Base-by-base conservation (phyloP, 2,888 invertebrate species). In the Linnaemya vulpina region DNA sequence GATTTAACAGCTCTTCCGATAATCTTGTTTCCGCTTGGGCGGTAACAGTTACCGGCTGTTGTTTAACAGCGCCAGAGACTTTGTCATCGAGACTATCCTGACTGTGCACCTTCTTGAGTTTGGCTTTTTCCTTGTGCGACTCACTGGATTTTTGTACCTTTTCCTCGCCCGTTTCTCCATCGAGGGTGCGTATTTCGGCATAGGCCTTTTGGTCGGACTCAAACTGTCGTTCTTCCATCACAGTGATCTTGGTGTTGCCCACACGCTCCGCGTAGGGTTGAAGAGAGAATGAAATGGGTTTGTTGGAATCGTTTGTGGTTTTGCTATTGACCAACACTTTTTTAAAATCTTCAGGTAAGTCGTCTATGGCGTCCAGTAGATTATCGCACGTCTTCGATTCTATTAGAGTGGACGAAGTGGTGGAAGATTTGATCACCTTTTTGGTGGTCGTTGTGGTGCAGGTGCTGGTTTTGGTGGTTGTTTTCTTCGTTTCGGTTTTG, bases 41-140 rank as follows among this genome's bases (percentile, higher is more conserved):
- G 89, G 90, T 90, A 89, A 91, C 91, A 88, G 92, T 91, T 89
- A 91, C 89, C 89, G 91, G 91, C 20, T 73, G 53, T 55, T 68
- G 62, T 38, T 74, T 78, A 10, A 25, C 67, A 11, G 58, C 60
- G 15, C n/a, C 55, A 10, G 65, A 53, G 38, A 22, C 40, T 40
- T 63, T 60, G 3, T 89, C 89, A 87, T 90, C 90, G 84, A 90
- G 87, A 84, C 87, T 88, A 86, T 90, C 90, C 35, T 79, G 83
- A 87, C 90, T 91, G 81, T 90, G 89, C 58, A 91, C 87, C 68
- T 91, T 90, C 86, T 90, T 91, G 51, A 92, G 60, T 49, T 88
- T 88, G 76, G 89, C 91, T 77, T 84, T 89, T 83, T 91, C 90
- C 71, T 89, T 89, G 67, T 92, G 89, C 20, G 89, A 87, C 68